phyloP scores from a whole-genome alignment of 2,113 vertebrate species.

The Ochotona curzoniae region DNA sequence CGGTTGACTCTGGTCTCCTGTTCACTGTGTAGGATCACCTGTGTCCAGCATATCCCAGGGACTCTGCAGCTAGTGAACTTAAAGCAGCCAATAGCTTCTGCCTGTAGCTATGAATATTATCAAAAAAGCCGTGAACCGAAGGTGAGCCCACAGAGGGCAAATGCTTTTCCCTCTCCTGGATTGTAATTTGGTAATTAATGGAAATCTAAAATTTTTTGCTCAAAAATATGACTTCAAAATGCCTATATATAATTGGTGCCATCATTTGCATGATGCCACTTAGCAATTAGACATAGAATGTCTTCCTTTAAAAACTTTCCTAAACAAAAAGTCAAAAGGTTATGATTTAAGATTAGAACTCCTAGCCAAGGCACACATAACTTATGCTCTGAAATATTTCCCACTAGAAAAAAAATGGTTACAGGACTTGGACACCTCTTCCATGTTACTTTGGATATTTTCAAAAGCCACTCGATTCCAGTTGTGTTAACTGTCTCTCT shows the following conservation, averaged over 20 bases:
- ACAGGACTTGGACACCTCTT: conserved; percentile 14
- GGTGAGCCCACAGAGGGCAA: neutral
- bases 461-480: conserved; percentile 5
- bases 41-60: neutral
- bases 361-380: conserved; percentile 56
- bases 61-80: neutral
- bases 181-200: conserved; percentile 27
- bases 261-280: conserved; percentile 44
- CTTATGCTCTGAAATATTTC: conserved; percentile 63
- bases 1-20: neutral
- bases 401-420: conserved; percentile 33
- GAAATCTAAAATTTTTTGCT: conserved; percentile 33
- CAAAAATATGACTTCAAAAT: conserved; percentile 36
- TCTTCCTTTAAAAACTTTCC: conserved; percentile 51
- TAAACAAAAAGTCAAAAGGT: conserved; percentile 64
- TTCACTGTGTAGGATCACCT: neutral
- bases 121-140: neutral
- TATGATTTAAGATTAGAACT: conserved; percentile 68
- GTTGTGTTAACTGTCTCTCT: conserved; percentile 44
- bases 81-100: neutral
- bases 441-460: conserved; percentile 24
- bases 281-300: conserved; percentile 54
- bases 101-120: neutral
- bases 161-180: neutral
- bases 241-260: conserved; percentile 31